Base-by-base conservation (phyloP, 2,797 vertebrate species). In the Rhabdomys pumilio region DNA sequence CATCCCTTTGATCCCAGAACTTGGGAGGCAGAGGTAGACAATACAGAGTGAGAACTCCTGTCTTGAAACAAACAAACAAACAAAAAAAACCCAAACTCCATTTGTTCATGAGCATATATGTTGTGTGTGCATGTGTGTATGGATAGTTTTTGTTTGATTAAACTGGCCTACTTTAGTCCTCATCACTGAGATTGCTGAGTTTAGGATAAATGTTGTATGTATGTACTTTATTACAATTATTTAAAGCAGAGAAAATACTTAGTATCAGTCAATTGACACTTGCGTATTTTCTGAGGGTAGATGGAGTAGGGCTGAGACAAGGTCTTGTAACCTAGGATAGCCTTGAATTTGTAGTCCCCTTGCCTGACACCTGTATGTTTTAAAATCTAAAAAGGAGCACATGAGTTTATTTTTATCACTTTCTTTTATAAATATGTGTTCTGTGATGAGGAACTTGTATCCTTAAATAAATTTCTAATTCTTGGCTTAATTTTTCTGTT, bases 371-470 rank as follows among this genome's bases (percentile, higher is more conserved):
- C 11, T 59, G 12, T 1, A 41, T 82, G 24, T 41, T 82, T 81
- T 80, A 82, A 81, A 59, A 13, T 41, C 80, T 69, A 20, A 73
- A 59, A 44, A 59, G 73, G 41, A 61, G 55, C 20, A 79, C 50
- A 50, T 89, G 41, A 84, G 31, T 73, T 95, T 94, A 22, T 91
- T 94, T 94, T 94, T 57, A 96, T 15, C 20, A 50, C 69, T 41
- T 89, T 41, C 22, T 86, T 69, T 84, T 90, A 90, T 13, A 96
- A 72, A 83, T 93, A 81, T 20, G 81, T 97, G 24, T 89, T 85
- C 90, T 86, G 41, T 14, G 41, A 24, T 63, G n/a, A 57, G 29
- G 50, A 85, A 67, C 19, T 41, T 91, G 8, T 91, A 13, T 85
- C 82, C 26, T 89, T 1, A n/a, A 92, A 81, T 94, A 95, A 69